Conservation (phyloP, 2,113 vertebrate genomes). For the Syrrhaptes paradoxus region DNA sequence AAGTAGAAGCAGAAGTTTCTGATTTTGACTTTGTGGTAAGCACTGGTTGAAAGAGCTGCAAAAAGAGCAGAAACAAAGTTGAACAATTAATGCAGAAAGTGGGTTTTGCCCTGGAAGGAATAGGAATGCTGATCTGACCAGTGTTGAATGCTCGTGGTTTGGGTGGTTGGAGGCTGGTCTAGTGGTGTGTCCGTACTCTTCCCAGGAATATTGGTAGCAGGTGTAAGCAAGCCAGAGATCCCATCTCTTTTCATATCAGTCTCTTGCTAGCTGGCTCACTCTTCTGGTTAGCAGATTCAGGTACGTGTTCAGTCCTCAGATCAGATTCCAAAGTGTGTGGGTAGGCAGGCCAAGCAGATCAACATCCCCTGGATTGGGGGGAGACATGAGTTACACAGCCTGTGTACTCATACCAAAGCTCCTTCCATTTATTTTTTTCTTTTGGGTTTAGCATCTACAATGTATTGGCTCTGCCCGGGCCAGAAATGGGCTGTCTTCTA, state of each 20-base stretch:
- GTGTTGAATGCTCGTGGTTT: not conserved
- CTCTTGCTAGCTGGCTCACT: not conserved
- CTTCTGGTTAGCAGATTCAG: not conserved
- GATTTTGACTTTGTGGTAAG: not conserved
- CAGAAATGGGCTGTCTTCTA: not conserved
- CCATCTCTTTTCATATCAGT: not conserved
- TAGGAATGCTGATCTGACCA: not conserved
- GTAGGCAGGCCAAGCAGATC: not conserved
- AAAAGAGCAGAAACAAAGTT: not conserved
- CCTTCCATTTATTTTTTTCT: not conserved
- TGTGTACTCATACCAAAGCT: not conserved
- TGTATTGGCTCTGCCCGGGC: not conserved
- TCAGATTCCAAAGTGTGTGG: not conserved
- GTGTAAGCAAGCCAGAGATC: not conserved
- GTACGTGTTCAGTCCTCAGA: not conserved
- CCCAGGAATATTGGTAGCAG: not conserved
- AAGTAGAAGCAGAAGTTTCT: conserved; percentile 4
- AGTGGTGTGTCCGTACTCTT: not conserved
- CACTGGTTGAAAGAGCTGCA: not conserved
- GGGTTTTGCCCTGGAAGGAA: not conserved
- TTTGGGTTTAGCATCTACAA: not conserved
- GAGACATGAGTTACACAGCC: not conserved
- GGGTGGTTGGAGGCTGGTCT: not conserved
- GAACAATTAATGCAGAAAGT: not conserved
- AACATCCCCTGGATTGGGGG: not conserved